Base-by-base conservation (phyloP, 2,888 invertebrate species). In the Gerris lacustris region DNA sequence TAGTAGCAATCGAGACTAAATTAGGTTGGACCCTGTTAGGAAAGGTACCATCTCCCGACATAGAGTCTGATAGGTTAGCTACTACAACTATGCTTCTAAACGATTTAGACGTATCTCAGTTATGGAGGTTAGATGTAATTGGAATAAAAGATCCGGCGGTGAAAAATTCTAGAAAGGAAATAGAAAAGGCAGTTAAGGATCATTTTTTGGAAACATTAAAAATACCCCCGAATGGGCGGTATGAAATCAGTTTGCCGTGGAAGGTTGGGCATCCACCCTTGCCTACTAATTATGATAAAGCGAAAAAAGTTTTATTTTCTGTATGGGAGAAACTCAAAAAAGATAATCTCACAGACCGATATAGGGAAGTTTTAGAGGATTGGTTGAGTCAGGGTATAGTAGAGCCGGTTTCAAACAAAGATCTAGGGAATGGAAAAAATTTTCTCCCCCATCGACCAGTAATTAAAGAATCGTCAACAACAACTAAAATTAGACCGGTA, bases 191-290 rank as follows among this genome's bases (percentile, higher is more conserved):
- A 6, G 76, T 77, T 0, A 76, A 72, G 70, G 69, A 77, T 6
- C 70, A 76, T 67, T 79, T 79, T 73, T 31, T 73, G 15, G 72
- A 77, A 9, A 71, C 62, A 15, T 11, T 62, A 15, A 62, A n/a
- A 15, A 66, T 75, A 0, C 76, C 77, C 45, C 55, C 72, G 5
- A 74, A 77, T n/a, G 76, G 77, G 6, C 74, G 79, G 2, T 80
- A 78, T 72, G 77, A 77, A 70, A 77, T 79, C 2, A 66, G 71
- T 43, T 72, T 79, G n/a, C 79, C 79, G 6, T 79, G 78, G 78
- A 74, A 76, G 31, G 76, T 77, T 17, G 76, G 75, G 66, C 78
- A 78, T 72, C 77, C 77, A 1, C 76, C 75, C 6, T 66, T 79
- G 0, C 70, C 76, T 31, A 68, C 67, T 63, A 78, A 79, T 73